Percentiles rank a stretch among this genome's conserved stretches.
Evolutionary conservation across 2,888 invertebrate species (phyloP).

Genomic region (Nephrotoma guestfalica): DNA sequence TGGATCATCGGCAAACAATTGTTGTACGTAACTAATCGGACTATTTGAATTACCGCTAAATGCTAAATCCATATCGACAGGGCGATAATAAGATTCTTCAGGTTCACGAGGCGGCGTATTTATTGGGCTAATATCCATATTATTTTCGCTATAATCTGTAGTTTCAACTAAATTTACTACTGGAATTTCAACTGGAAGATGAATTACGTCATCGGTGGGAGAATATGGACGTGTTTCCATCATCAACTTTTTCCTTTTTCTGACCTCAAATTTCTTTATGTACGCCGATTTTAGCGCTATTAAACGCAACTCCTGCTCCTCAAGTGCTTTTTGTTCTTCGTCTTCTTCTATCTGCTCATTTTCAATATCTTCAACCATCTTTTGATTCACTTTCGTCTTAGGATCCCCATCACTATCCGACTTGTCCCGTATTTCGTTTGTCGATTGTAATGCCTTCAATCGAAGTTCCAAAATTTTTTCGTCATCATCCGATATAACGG

Average conservation of each 20-base stretch:
- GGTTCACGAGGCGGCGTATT: slow-evolving; percentile 19
- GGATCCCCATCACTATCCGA: background rate
- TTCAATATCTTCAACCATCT: background rate
- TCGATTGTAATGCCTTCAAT: background rate
- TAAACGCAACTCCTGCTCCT: slow-evolving; percentile 25
- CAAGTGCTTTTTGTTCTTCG: slow-evolving; percentile 15
- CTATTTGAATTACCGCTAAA: slow-evolving; percentile 25
- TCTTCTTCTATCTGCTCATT: background rate
- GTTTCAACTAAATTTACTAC: background rate
- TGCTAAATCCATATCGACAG: slow-evolving; percentile 30
- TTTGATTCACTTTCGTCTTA: background rate
- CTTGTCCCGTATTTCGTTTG: background rate
- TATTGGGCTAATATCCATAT: slow-evolving; percentile 28
- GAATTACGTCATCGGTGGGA: slow-evolving; percentile 22
- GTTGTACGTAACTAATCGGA: background rate
- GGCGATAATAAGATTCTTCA: slow-evolving; percentile 7
- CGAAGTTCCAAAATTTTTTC: background rate
- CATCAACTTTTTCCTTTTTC: slow-evolving; percentile 23
- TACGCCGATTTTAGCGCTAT: slow-evolving; percentile 31
- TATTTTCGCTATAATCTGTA: slow-evolving; percentile 9
- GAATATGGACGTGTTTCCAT: slow-evolving; percentile 26
- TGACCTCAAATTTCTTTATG: slow-evolving; percentile 25
- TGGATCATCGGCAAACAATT: background rate
- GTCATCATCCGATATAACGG: background rate
- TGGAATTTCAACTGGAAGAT: background rate